These are phyloP conservation scores for Atherinosoma microstoma DNA, from an alignment of 2,797 vertebrate genomes.

Conservation along the genomic window DNA sequence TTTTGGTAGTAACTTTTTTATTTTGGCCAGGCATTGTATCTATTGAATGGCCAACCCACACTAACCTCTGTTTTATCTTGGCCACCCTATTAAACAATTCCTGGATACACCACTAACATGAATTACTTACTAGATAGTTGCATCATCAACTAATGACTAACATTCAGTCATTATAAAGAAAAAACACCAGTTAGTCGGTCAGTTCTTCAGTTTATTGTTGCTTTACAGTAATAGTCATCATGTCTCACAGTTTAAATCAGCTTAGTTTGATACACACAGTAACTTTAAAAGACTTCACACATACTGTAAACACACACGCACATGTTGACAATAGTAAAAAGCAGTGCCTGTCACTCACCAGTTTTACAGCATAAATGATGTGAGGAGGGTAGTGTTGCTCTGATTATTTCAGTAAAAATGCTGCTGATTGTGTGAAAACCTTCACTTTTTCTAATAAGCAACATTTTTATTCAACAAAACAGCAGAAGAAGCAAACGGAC, in stretches of 20 bases:
- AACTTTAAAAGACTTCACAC: constrained; percentile 20
- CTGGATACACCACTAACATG: neutral
- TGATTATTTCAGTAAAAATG: constrained; percentile 7
- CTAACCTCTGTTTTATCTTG: too few species aligned
- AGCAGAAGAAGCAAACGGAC: neutral
- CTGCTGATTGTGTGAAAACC: neutral
- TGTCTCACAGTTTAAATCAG: constrained; percentile 55
- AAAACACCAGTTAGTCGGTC: constrained; percentile 22
- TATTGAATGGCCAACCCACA: too few species aligned
- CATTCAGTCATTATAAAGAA: neutral
- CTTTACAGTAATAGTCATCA: constrained; percentile 60
- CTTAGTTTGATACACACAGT: constrained; percentile 31
- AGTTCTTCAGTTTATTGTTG: constrained; percentile 60
- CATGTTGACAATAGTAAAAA: neutral
- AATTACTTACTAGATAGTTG: neutral
- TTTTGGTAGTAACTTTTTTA: too few species aligned
- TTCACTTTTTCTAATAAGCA: neutral
- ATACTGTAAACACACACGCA: constrained; percentile 11
- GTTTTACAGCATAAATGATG: neutral
- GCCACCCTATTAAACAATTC: too few species aligned
- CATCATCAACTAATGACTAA: neutral
- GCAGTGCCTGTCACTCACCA: neutral
- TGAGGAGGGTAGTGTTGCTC: neutral
- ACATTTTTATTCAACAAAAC: neutral
- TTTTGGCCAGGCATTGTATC: too few species aligned